Evolutionary conservation across 1,140 invertebrate genomes (phyloP).

Genomic region (Listronotus oregonensis): DNA sequence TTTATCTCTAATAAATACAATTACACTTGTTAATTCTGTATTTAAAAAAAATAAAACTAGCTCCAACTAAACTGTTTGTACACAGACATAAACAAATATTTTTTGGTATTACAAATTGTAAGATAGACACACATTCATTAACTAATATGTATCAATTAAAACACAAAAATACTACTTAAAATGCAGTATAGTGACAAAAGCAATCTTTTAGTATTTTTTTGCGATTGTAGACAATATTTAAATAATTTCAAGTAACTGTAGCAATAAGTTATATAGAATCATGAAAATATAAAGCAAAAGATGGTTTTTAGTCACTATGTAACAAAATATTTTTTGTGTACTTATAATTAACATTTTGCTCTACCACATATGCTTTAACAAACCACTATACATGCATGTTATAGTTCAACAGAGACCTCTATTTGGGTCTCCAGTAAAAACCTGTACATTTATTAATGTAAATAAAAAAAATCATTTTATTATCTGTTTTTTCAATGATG

Average conservation of each 20-base stretch:
- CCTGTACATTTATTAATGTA: slow-evolving; percentile 48
- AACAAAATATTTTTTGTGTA: slow-evolving; percentile 32
- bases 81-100: slow-evolving; percentile 26
- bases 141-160: slow-evolving; percentile 16
- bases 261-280: slow-evolving; percentile 29
- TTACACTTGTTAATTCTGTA: slow-evolving; percentile 10
- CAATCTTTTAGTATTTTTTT: slow-evolving; percentile 16
- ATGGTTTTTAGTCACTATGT: slow-evolving; percentile 16
- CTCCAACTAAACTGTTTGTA: slow-evolving; percentile 25
- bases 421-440: slow-evolving; percentile 36
- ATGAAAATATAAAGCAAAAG: slow-evolving; percentile 2
- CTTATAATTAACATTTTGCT: slow-evolving; percentile 13
- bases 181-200: slow-evolving; percentile 31
- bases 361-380: slow-evolving; percentile 19
- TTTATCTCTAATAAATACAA: slow-evolving; percentile 8
- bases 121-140: slow-evolving; percentile 25
- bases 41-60: not conserved
- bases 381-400: slow-evolving; percentile 26
- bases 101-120: slow-evolving; percentile 33
- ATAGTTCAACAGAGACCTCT: slow-evolving; percentile 1
- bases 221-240: slow-evolving; percentile 24
- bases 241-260: slow-evolving; percentile 24
- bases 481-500: slow-evolving; percentile 33
- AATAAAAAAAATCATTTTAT: slow-evolving; percentile 45
- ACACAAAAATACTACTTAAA: slow-evolving; percentile 12